These are phyloP conservation scores for Amblyraja radiata DNA, from an alignment of 2,797 vertebrate genomes.

Conservation along the genomic window DNA sequence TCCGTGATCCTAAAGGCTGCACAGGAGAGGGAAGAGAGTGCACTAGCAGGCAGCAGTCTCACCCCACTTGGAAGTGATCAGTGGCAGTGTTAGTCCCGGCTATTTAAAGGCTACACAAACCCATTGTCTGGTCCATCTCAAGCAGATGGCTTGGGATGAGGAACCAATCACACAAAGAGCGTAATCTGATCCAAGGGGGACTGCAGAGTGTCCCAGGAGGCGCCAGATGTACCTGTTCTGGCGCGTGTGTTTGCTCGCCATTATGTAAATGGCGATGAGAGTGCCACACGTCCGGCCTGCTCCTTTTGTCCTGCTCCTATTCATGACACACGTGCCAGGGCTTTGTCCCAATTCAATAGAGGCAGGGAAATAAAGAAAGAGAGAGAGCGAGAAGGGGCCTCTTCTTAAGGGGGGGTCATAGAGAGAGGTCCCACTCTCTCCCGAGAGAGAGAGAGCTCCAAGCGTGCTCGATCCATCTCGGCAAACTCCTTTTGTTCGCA, in stretches of 20 bases:
- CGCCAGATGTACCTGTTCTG: slow-evolving; percentile 52
- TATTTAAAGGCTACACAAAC: slow-evolving; percentile 48
- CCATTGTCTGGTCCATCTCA: slow-evolving; percentile 48
- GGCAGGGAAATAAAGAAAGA: slow-evolving; percentile 14
- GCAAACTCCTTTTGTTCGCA: not conserved
- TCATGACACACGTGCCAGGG: not conserved
- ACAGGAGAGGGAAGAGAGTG: not conserved
- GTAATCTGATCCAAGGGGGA: slow-evolving; percentile 50
- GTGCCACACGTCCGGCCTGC: slow-evolving; percentile 23
- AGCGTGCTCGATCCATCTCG: not conserved
- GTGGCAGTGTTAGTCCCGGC: slow-evolving; percentile 17
- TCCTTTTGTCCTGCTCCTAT: not conserved
- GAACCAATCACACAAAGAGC: slow-evolving; percentile 49
- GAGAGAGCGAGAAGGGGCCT: not conserved
- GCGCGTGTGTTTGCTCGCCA: slow-evolving; percentile 46
- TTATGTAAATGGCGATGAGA: slow-evolving; percentile 49
- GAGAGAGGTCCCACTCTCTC: not conserved
- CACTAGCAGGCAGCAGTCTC: not conserved
- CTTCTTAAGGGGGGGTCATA: not conserved
- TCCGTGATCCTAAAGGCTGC: not conserved
- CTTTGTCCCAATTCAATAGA: slow-evolving; percentile 17
- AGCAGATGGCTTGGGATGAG: slow-evolving; percentile 52
- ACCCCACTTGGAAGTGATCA: not conserved
- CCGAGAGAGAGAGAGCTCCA: not conserved
- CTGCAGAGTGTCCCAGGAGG: slow-evolving; percentile 46